phyloP scores from a whole-genome alignment of 2,113 vertebrate genomes.

The Rhynchomys soricoides region DNA sequence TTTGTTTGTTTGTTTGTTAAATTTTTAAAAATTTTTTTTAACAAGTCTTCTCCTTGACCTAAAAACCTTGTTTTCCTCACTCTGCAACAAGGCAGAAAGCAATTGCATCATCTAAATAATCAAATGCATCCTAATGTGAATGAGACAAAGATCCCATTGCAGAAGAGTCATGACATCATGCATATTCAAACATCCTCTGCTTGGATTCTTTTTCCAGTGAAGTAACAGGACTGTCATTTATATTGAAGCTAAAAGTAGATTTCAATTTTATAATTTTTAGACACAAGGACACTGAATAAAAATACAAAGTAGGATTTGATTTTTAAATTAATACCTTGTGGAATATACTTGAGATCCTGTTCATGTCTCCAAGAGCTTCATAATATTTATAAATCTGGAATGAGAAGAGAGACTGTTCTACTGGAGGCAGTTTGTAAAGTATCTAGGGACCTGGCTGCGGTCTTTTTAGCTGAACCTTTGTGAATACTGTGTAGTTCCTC shows the following conservation, averaged over 20 bases:
- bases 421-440: conserved; percentile 30
- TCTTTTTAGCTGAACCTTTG: conserved; percentile 43
- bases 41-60: conserved; percentile 45
- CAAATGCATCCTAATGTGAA: neutral
- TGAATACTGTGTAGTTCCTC: conserved; percentile 26
- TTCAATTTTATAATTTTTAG: conserved; percentile 35
- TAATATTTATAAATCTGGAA: conserved; percentile 60
- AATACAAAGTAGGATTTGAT: conserved; percentile 55
- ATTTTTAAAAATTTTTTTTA: no score
- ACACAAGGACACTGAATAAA: neutral
- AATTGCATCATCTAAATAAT: neutral
- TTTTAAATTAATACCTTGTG: conserved; percentile 62
- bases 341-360: conserved; percentile 18
- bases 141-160: conserved; percentile 6
- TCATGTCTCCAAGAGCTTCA: conserved; percentile 39
- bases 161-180: conserved; percentile 4
- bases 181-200: conserved; percentile 33
- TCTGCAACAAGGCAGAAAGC: neutral
- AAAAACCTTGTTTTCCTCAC: neutral
- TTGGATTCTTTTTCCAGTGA: conserved; percentile 1
- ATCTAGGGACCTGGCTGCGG: neutral
- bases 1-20: conserved; percentile 23
- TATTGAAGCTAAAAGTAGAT: conserved; percentile 30
- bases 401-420: neutral
- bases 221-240: conserved; percentile 23